A percentile compares a stretch with the other conserved stretches of the same genome.
phyloP scores from a whole-genome alignment of 2,888 invertebrate genomes.

The Cyrtodaria siliqua region DNA sequence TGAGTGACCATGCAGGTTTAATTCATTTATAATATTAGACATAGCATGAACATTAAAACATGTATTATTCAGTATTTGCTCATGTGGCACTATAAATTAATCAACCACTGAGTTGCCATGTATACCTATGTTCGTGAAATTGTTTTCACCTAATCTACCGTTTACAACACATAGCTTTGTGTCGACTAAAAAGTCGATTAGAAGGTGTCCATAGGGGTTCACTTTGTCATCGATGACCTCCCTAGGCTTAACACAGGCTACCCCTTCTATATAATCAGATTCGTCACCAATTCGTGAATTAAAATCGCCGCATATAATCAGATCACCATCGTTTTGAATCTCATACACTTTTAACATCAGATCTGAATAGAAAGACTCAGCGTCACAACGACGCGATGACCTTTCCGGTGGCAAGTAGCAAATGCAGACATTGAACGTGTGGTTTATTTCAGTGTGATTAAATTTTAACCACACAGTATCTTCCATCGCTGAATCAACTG shows the following conservation, averaged over 20 bases:
- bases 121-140: neutral
- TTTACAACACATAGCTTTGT: conserved; percentile 1
- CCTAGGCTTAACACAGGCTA: conserved; percentile 6
- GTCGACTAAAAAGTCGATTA: neutral
- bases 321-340: neutral
- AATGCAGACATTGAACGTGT: neutral
- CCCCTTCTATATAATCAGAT: conserved; percentile 12
- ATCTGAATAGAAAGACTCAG: neutral
- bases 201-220: conserved; percentile 9
- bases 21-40: neutral
- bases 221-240: conserved; percentile 6
- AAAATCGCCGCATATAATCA: conserved; percentile 21
- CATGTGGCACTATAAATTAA: neutral
- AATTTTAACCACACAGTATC: conserved; percentile 8
- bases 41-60: neutral
- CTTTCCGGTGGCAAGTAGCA: conserved; percentile 17
- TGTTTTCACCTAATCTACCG: neutral
- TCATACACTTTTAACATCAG: conserved; percentile 4
- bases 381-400: conserved; percentile 1
- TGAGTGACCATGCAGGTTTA: conserved; percentile 4
- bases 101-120: conserved; percentile 2
- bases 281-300: conserved; percentile 11
- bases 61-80: neutral
- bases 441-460: neutral
- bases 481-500: neutral